Conservation (phyloP, 1,140 invertebrate genomes). For the Pygmarrhopalites habei region DNA sequence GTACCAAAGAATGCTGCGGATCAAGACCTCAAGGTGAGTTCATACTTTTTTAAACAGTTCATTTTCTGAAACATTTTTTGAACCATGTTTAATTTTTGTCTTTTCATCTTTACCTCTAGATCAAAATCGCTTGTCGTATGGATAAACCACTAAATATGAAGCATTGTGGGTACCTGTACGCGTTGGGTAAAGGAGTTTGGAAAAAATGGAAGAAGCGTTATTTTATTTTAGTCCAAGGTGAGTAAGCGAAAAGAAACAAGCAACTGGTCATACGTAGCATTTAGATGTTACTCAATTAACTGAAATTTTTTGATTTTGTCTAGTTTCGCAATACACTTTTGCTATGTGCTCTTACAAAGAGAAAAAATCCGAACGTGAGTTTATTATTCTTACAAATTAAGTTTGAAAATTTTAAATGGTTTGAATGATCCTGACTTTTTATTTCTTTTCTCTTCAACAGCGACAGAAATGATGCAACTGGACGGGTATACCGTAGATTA, state of each 20-base stretch:
- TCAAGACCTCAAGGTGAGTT: constrained; percentile 84
- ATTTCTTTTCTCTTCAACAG: too few relatives aligned
- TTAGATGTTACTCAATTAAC: too few relatives aligned
- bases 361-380: constrained; percentile 98
- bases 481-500: constrained; percentile 99
- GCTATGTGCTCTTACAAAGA: constrained; percentile 99
- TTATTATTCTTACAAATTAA: too few relatives aligned
- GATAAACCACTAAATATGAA: constrained; percentile 99
- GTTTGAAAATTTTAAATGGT: too few relatives aligned
- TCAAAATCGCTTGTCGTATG: constrained; percentile 96
- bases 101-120: too few relatives aligned
- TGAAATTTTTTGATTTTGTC: too few relatives aligned
- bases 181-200: constrained; percentile 94
- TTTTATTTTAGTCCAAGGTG: constrained; percentile 96
- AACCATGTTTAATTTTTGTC: too few relatives aligned
- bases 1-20: constrained; percentile 90
- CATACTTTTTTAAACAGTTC: too few relatives aligned
- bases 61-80: too few relatives aligned
- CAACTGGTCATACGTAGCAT: too few relatives aligned
- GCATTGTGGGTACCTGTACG: constrained; percentile 85
- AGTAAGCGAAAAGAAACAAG: too few relatives aligned
- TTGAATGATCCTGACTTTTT: too few relatives aligned
- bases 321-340: constrained; percentile 99
- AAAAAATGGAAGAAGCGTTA: constrained; percentile 99
- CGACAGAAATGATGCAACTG: constrained; percentile 98